These are phyloP conservation scores for Eubasilissa regina DNA, from an alignment of 1,140 invertebrate species.

Conservation along the genomic window DNA sequence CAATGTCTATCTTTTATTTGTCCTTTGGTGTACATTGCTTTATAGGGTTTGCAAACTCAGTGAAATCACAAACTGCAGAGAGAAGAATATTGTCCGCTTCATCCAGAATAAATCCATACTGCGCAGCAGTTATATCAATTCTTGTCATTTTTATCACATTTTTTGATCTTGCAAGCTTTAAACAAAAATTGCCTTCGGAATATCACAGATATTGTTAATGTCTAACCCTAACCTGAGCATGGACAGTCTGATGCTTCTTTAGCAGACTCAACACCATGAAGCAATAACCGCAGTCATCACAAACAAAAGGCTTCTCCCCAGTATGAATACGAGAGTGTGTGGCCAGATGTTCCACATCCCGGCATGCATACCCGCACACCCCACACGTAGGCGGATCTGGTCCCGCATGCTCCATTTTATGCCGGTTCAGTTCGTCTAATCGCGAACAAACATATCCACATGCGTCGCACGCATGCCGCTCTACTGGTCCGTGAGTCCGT, in stretches of 20 bases:
- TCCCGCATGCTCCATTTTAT: slow-evolving; percentile 30
- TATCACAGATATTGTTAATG: too few species aligned
- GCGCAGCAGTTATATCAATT: too few species aligned
- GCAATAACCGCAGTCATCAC: slow-evolving; percentile 35
- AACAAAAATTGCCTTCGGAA: too few species aligned
- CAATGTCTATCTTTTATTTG: too few species aligned
- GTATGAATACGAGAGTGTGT: slow-evolving; percentile 16
- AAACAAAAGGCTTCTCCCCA: slow-evolving; percentile 23
- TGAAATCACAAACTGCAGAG: too few species aligned
- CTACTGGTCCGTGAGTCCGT: not conserved
- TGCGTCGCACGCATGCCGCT: slow-evolving; percentile 1
- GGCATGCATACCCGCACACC: slow-evolving; percentile 23
- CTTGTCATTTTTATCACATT: too few species aligned
- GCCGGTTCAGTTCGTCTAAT: slow-evolving; percentile 33
- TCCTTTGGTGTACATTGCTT: too few species aligned
- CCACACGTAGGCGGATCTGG: slow-evolving; percentile 16
- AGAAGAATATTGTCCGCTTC: too few species aligned
- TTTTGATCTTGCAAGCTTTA: too few species aligned
- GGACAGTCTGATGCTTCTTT: slow-evolving; percentile 30
- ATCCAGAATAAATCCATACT: too few species aligned
- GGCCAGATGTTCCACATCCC: not conserved
- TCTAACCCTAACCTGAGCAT: slow-evolving; percentile 20
- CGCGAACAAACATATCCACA: slow-evolving; percentile 3
- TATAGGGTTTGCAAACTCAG: too few species aligned
- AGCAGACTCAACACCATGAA: slow-evolving; percentile 29